Evolutionary conservation across 2,888 invertebrate species (phyloP), one percentile per base, ranked within the genome.

Genomic region (Peribatodes rhomboidaria): DNA sequence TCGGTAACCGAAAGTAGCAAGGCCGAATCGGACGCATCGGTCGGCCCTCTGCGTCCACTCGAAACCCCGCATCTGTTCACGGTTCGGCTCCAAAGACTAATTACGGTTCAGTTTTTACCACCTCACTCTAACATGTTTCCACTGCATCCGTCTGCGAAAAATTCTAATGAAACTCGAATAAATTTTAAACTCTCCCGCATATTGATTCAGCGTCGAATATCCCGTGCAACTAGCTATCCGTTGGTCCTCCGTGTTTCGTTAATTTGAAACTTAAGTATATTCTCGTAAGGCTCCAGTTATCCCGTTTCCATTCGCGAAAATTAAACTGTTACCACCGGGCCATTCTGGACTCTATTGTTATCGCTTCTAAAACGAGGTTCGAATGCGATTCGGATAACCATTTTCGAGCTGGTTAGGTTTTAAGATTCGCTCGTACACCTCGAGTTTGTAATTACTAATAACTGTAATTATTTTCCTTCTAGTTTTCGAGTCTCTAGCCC

Each of bases 91-190:
- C 83, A 85, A 85, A 86, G 82, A 89, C 89, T 91, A 90, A 91
- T 91, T 91, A 90, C 87, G 77, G 74, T 82, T 75, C 81, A 85
- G 84, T 88, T 88, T 88, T 87, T 87, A 86, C 86, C 83, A 80
- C 81, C 81, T 81, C 79, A 67, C 83, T 80, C 78, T 83, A 80
- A 84, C 82, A 81, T 86, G 82, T 82, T 85, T 80, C 81, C 81
- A 79, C 75, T 83, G 80, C 81, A 80, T 76, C 79, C 78, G 76
- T 75, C 73, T 71, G 73, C 72, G 77, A 76, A 81, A 82, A 83
- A 79, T 80, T 76, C 68, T 74, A 77, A 81, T 76, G 67, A 73
- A 77, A 77, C 76, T 73, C 72, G 71, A 80, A 76, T 80, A 75
- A 82, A 80, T 81, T 81, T 80, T 75, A 77, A 79, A 67, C 73